Evolutionary conservation across 2,113 vertebrate genomes (phyloP), one percentile per base, ranked within the genome.

Genomic region (Xenopus laevis): DNA sequence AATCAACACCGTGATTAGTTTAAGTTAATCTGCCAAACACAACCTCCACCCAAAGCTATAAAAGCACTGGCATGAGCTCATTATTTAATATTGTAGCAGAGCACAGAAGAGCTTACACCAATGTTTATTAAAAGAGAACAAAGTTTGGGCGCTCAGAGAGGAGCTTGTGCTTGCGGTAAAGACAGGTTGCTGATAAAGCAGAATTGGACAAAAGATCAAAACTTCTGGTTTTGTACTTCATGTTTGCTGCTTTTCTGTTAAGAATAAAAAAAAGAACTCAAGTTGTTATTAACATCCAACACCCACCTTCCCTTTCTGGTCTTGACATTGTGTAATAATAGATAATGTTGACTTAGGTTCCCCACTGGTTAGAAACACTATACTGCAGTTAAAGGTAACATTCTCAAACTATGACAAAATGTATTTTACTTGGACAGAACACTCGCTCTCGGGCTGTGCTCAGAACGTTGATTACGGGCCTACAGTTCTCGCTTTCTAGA

Each of bases 361-460:
- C 94, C 94, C 87, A 86, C 90, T 90, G 94, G 88, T 90, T 89
- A 91, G 92, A 90, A 94, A 93, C 90, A 91, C 93, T 93, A 93
- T 91, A 94, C 91, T 94, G 94, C 93, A 94, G 89, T 84, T 86
- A 94, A 94, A 95, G 94, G 94, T 96, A 93, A 95, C 93, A 91
- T 95, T 95, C 94, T 94, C 92, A 86, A 94, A 90, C 91, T 91
- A 94, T 97, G 95, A 98, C 93, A 93, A 93, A 96, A 96, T 97
- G 91, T 96, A 92, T 97, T 98, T 97, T 92, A 85, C 87, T 96
- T 97, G 95, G 95, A 95, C 81, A 81, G 79, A 82, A 84, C 86
- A 79, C 89, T 85, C 87, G 87, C 87, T 92, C 89, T 91, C 91
- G 93, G 92, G 93, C 93, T 94, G 92, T 91, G 93, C 90, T 87